phyloP scores from a whole-genome alignment of 2,888 invertebrate species.

The Acholoe squamosa region DNA sequence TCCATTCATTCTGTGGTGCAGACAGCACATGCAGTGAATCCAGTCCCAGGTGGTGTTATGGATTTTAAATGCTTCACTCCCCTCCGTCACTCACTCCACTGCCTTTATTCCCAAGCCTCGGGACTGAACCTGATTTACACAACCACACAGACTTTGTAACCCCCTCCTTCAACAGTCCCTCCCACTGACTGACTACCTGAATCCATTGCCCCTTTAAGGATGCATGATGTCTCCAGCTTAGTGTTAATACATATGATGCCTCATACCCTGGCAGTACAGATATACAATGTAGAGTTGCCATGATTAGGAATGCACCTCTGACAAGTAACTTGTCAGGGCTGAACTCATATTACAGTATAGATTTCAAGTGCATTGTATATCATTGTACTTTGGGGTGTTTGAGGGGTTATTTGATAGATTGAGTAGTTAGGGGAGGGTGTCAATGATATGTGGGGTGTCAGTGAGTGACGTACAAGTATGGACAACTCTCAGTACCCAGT shows the following conservation, averaged over 20 bases:
- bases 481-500: neutral
- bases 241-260: no score
- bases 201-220: no score
- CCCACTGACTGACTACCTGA: no score
- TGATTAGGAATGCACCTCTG: no score
- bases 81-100: neutral
- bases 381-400: no score
- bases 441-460: neutral
- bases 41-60: constrained; percentile 26
- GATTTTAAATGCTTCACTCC: constrained; percentile 48
- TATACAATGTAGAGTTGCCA: no score
- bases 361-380: no score
- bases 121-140: constrained; percentile 37
- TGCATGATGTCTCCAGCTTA: no score
- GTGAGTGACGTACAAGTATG: constrained; percentile 15
- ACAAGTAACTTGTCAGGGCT: no score
- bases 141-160: neutral
- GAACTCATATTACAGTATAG: no score
- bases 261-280: no score
- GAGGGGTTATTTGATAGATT: constrained; percentile 25
- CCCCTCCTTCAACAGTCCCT: neutral
- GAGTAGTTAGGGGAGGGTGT: constrained; percentile 9
- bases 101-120: neutral
- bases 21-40: neutral
- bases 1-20: neutral